Evolutionary conservation across 92 coral and sea anemone species (phyloP).

Genomic region (Epizoanthus fatuus): DNA sequence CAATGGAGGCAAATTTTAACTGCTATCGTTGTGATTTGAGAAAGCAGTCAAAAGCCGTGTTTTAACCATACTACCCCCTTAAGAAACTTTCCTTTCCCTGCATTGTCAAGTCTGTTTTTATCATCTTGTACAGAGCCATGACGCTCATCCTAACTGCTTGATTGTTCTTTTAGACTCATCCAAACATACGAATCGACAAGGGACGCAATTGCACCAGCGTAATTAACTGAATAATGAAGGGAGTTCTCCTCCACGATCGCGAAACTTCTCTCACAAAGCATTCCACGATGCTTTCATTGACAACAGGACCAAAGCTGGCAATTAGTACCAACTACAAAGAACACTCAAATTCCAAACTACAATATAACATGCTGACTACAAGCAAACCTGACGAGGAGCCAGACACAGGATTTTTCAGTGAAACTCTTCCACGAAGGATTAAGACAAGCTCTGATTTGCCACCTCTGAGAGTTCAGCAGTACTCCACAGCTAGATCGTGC

Average conservation of each 20-base stretch:
- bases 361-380: slow-evolving; percentile 9
- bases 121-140: too few relatives aligned
- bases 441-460: slow-evolving; percentile 13
- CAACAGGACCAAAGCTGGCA: slow-evolving; percentile 2
- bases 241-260: background rate
- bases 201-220: background rate
- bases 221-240: slow-evolving; percentile 3
- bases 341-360: slow-evolving; percentile 6
- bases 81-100: too few relatives aligned
- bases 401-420: background rate
- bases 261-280: background rate
- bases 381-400: background rate
- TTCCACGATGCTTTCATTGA: slow-evolving; percentile 1
- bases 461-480: slow-evolving; percentile 18
- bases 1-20: too few relatives aligned
- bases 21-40: too few relatives aligned
- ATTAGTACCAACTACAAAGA: slow-evolving; percentile 8
- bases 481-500: background rate
- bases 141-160: too few relatives aligned
- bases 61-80: too few relatives aligned
- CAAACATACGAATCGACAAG: background rate
- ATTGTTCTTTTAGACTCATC: background rate
- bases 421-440: background rate
- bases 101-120: too few relatives aligned
- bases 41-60: too few relatives aligned